Percentiles rank a stretch among this genome's conserved stretches.
phyloP scores from a whole-genome alignment of 2,888 invertebrate genomes.

The Eupithecia inturbata region DNA sequence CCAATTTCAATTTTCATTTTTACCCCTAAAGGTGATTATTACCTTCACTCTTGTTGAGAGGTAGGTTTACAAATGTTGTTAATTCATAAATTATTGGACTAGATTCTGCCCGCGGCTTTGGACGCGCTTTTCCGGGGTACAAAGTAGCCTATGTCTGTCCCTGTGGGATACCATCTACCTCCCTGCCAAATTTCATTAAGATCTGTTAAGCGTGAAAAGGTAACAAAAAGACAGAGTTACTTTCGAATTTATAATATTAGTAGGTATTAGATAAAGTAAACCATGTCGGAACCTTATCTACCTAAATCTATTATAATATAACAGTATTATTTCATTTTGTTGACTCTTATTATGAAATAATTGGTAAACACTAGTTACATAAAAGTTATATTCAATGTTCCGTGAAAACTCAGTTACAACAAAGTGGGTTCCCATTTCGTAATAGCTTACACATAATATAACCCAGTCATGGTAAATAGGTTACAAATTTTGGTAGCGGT shows the following conservation, averaged over 20 bases:
- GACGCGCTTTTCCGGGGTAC: too few relatives aligned
- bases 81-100: not conserved
- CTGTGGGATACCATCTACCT: too few relatives aligned
- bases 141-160: too few relatives aligned
- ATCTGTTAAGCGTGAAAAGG: too few relatives aligned
- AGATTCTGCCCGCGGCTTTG: too few relatives aligned
- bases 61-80: not conserved
- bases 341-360: not conserved
- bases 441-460: not conserved
- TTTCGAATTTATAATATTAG: too few relatives aligned
- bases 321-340: not conserved
- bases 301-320: not conserved
- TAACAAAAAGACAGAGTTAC: too few relatives aligned
- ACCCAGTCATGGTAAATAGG: not conserved
- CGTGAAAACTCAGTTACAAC: not conserved
- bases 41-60: not conserved
- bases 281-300: not conserved
- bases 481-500: not conserved
- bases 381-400: not conserved
- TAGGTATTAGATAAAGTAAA: too few relatives aligned
- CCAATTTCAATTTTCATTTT: constrained; percentile 74
- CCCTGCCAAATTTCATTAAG: too few relatives aligned
- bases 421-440: not conserved
- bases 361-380: not conserved
- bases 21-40: not conserved